Conservation (phyloP, 2,113 vertebrate species). For the Chauna torquata region DNA sequence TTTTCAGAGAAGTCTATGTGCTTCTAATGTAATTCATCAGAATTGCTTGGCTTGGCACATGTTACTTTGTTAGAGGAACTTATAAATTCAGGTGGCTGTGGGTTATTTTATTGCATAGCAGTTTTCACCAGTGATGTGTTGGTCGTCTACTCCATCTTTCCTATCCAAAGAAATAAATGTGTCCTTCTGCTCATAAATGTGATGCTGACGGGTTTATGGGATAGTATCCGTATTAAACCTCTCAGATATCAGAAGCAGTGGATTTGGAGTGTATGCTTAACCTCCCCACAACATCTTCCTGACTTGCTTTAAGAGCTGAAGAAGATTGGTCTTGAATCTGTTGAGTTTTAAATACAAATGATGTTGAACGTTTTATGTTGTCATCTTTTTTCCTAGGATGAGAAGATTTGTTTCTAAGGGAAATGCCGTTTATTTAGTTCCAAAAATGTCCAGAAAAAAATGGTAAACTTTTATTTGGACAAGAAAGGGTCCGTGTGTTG, state of each 20-base stretch:
- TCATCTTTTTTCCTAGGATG: background rate
- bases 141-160: background rate
- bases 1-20: background rate
- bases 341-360: background rate
- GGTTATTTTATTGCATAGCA: constrained; percentile 7
- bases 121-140: background rate
- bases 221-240: background rate
- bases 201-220: background rate
- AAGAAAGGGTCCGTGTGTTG: background rate
- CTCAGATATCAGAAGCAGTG: background rate
- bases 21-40: background rate
- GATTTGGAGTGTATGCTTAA: background rate
- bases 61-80: background rate
- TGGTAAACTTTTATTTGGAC: background rate
- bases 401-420: background rate
- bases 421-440: background rate
- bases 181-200: background rate
- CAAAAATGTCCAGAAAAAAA: background rate
- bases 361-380: background rate
- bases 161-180: background rate
- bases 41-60: constrained; percentile 3
- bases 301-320: background rate
- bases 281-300: background rate
- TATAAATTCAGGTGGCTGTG: background rate
- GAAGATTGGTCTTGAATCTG: background rate